A percentile compares a stretch with the other conserved stretches of the same genome.
These are phyloP conservation scores for Astyanax mexicanus DNA, from an alignment of 2,797 vertebrate species.

Conservation along the genomic window DNA sequence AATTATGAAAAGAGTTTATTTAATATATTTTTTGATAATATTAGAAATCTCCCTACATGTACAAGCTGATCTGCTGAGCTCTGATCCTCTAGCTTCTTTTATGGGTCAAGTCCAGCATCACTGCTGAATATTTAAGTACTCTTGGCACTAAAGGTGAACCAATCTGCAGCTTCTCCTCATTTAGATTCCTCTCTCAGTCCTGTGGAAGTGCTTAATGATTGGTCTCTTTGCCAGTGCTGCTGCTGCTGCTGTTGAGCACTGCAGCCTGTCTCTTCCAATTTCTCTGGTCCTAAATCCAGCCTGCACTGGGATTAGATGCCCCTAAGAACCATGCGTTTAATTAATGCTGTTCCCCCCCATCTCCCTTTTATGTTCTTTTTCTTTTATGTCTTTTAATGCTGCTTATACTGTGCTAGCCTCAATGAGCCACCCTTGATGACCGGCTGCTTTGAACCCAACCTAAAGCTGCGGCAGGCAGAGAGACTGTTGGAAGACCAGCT, in stretches of 20 bases:
- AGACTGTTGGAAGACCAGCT: slow-evolving; percentile 88
- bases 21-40: neutral
- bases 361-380: slow-evolving; percentile 10
- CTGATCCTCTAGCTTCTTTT: neutral
- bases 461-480: slow-evolving; percentile 85
- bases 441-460: slow-evolving; percentile 89
- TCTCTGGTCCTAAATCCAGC: neutral
- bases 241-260: slow-evolving; percentile 22
- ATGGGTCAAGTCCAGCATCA: slow-evolving; percentile 4
- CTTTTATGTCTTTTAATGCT: slow-evolving; percentile 5
- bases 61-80: neutral
- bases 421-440: slow-evolving; percentile 87
- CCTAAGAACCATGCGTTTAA: slow-evolving; percentile 6
- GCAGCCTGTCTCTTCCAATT: slow-evolving; percentile 2
- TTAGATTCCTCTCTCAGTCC: slow-evolving; percentile 44
- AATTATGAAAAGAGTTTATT: neutral
- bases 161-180: slow-evolving; percentile 29
- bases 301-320: neutral
- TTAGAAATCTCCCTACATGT: neutral
- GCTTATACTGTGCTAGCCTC: slow-evolving; percentile 73
- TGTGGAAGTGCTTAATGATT: slow-evolving; percentile 45
- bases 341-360: neutral
- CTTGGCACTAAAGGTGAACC: slow-evolving; percentile 15
- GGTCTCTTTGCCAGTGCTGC: slow-evolving; percentile 31
- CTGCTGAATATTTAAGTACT: slow-evolving; percentile 29